A percentile compares a stretch with the other conserved stretches of the same genome.
Evolutionary conservation across 64 coral and sea anemone species (phyloP).

Genomic region (Hydrozoanthus tunicans): DNA sequence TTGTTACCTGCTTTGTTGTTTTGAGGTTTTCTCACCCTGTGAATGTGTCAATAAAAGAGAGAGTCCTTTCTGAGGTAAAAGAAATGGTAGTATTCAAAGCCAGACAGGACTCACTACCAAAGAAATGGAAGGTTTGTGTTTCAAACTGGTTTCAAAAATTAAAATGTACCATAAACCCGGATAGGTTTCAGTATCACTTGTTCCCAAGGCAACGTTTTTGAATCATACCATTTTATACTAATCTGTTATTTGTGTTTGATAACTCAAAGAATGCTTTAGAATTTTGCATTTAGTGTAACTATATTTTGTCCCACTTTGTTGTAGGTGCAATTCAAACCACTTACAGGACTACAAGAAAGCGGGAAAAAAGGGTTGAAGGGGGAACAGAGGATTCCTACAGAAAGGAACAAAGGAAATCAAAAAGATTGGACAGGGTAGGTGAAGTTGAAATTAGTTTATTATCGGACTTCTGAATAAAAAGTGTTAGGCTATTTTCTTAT

Average conservation of each 20-base stretch:
- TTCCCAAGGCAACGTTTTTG: not conserved
- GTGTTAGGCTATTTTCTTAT: not conserved
- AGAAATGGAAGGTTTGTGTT: slow-evolving; percentile 1
- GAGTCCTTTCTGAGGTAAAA: not conserved
- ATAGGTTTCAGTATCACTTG: not conserved
- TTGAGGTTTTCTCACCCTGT: not conserved
- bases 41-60: not conserved
- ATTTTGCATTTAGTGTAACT: not conserved
- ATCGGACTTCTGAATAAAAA: not conserved
- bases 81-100: not conserved
- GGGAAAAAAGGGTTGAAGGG: not conserved
- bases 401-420: not conserved
- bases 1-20: not conserved
- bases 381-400: not conserved
- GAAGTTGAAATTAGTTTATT: not conserved
- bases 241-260: not conserved
- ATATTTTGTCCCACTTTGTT: not conserved
- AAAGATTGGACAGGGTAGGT: slow-evolving; percentile 12
- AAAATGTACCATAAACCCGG: not conserved
- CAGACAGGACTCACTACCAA: not conserved
- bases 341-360: not conserved
- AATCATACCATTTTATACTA: not conserved
- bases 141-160: not conserved
- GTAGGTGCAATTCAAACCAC: not conserved
- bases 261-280: not conserved